Percentiles rank a stretch among this genome's conserved stretches.
These are phyloP conservation scores for Hapalemur alaotrensis DNA, from an alignment of 2,797 vertebrate genomes.

Conservation along the genomic window DNA sequence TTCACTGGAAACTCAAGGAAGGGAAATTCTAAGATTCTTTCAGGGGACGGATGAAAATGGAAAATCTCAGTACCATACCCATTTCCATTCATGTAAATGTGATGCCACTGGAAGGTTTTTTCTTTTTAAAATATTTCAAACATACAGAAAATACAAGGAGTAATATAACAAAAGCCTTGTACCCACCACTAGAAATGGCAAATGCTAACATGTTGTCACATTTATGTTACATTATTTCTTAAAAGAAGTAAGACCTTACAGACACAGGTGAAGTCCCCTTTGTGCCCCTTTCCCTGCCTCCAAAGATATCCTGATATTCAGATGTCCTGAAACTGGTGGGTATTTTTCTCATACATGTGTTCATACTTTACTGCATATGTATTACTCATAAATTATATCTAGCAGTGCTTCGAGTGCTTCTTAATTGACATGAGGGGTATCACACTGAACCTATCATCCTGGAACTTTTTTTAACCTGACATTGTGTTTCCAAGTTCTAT, in stretches of 20 bases:
- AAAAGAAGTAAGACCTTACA: not conserved
- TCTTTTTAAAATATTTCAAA: constrained; percentile 3
- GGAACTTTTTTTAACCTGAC: constrained; percentile 1
- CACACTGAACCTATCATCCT: not conserved
- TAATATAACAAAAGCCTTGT: not conserved
- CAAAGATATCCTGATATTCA: not conserved
- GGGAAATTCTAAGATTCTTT: not conserved
- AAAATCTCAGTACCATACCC: not conserved
- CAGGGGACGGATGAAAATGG: not conserved
- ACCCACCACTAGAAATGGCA: not conserved
- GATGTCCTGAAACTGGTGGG: not conserved
- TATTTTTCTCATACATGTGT: not conserved
- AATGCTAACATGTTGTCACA: not conserved
- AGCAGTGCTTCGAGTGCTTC: not conserved
- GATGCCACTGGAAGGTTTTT: constrained; percentile 8
- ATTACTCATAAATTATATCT: not conserved
- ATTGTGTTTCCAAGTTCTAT: not conserved
- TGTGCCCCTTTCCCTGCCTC: not conserved
- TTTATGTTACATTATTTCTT: not conserved
- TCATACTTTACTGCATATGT: not conserved
- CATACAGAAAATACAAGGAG: not conserved
- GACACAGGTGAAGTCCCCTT: not conserved
- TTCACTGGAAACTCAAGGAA: not conserved
- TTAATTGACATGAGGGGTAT: not conserved
- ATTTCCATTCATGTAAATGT: not conserved